Conservation (phyloP, 1,140 invertebrate genomes). For the Pantala flavescens region DNA sequence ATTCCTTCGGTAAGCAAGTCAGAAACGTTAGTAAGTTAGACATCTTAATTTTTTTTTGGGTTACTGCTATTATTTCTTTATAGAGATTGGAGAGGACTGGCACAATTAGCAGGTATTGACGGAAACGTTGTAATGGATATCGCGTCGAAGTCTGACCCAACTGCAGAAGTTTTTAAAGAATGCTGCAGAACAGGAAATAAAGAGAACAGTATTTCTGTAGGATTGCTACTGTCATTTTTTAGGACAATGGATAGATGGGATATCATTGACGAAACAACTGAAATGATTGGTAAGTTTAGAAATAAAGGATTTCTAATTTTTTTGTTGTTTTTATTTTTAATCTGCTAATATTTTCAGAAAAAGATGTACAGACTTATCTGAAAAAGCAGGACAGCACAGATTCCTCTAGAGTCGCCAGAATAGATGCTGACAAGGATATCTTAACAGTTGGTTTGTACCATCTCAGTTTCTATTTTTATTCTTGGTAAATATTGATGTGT, state of each 20-base stretch:
- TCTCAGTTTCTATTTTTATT: too few relatives aligned
- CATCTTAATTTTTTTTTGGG: background rate
- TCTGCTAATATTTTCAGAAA: constrained; percentile 29
- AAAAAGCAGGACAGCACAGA: constrained; percentile 26
- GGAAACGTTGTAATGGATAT: constrained; percentile 38
- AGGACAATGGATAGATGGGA: constrained; percentile 54
- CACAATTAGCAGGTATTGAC: constrained; percentile 39
- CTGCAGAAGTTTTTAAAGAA: constrained; percentile 38
- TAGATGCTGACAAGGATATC: constrained; percentile 19
- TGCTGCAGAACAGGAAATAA: constrained; percentile 33
- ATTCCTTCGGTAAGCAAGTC: background rate
- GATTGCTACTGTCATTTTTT: constrained; percentile 40
- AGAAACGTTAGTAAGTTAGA: background rate
- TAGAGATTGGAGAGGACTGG: constrained; percentile 59
- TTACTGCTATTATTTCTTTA: constrained; percentile 21
- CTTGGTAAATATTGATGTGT: too few relatives aligned
- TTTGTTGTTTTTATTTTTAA: constrained; percentile 6
- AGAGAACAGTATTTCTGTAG: constrained; percentile 35
- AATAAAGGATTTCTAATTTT: background rate
- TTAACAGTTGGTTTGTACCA: constrained; percentile 16
- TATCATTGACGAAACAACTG: constrained; percentile 46
- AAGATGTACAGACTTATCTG: constrained; percentile 32
- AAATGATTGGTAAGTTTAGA: constrained; percentile 42
- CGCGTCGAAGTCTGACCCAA: constrained; percentile 39
- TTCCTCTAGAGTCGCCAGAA: constrained; percentile 18